phyloP scores from a whole-genome alignment of 2,113 vertebrate genomes.

The Rutilus rutilus region DNA sequence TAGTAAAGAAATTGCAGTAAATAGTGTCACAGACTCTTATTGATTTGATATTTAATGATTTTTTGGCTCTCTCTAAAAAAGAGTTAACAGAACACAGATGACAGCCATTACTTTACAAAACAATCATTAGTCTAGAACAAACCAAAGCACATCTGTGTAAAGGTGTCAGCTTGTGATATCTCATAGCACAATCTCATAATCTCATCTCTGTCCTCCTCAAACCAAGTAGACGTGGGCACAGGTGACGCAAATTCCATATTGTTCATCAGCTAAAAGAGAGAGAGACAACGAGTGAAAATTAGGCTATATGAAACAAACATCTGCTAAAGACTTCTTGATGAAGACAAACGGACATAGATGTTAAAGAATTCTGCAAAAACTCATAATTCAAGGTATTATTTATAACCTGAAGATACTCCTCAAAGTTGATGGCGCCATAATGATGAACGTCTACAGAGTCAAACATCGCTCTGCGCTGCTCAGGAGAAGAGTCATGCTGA shows the following conservation, averaged over 20 bases:
- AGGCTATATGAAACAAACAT: background rate
- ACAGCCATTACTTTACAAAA: background rate
- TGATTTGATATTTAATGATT: background rate
- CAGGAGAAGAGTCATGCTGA: background rate
- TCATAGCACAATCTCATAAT: background rate
- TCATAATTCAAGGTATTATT: background rate
- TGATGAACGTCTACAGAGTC: background rate
- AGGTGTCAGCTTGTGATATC: background rate
- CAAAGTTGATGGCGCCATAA: conserved; percentile 30
- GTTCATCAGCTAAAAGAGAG: conserved; percentile 37
- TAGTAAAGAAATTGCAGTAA: too few species aligned
- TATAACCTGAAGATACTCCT: conserved; percentile 41
- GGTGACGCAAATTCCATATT: background rate
- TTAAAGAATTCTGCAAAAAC: background rate
- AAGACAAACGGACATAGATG: background rate
- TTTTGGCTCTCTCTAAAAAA: too few species aligned
- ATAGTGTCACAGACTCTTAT: background rate
- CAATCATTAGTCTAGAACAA: conserved; percentile 18
- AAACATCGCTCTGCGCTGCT: conserved; percentile 41
- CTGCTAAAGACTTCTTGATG: background rate
- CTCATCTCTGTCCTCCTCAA: background rate
- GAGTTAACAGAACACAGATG: background rate
- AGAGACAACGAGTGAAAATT: background rate
- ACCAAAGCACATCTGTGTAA: conserved; percentile 32
- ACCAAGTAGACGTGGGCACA: background rate